These are phyloP conservation scores for Chanos chanos DNA, from an alignment of 2,797 vertebrate genomes.

Conservation along the genomic window DNA sequence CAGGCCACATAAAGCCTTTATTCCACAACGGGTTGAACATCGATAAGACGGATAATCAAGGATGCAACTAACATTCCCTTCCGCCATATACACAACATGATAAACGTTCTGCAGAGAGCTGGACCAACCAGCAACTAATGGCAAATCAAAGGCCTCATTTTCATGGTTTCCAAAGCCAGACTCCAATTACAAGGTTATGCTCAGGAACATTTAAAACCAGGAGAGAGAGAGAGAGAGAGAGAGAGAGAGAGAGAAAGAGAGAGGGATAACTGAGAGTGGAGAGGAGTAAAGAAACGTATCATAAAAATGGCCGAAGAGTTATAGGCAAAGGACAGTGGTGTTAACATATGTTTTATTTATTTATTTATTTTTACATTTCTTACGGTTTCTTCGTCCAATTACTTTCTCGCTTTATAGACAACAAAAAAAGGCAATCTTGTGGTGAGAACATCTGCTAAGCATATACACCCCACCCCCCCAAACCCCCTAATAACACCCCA, in stretches of 20 bases:
- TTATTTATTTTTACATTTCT: background rate
- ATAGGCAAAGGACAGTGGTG: background rate
- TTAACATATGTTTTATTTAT: no score
- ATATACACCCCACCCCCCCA: background rate
- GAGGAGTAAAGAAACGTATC: background rate
- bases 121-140: background rate
- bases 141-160: background rate
- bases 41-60: conserved; percentile 26
- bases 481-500: no score
- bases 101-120: background rate
- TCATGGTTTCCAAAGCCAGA: no score
- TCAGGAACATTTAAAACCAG: background rate
- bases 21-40: conserved; percentile 9
- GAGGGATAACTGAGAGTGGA: no score
- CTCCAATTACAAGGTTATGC: background rate
- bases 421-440: background rate
- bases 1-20: conserved; percentile 1
- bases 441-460: background rate
- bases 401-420: background rate
- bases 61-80: background rate
- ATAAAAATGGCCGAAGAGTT: background rate
- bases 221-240: no score
- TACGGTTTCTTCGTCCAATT: background rate
- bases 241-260: background rate
- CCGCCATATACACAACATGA: background rate